phyloP scores from a whole-genome alignment of 2,113 vertebrate genomes.

The Halcyon senegalensis region DNA sequence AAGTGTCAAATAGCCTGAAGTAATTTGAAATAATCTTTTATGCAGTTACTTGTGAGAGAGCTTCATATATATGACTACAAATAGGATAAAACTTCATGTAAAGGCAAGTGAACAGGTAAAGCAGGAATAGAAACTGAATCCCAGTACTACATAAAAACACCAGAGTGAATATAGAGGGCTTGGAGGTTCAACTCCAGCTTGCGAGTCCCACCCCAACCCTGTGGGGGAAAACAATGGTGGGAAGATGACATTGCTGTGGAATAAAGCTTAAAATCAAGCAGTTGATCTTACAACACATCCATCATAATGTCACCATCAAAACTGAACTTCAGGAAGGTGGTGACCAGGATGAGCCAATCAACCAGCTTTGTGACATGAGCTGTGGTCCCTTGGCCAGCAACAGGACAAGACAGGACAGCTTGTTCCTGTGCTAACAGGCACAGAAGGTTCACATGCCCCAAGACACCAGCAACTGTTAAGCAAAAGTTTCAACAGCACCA shows the following conservation, averaged over 20 bases:
- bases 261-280: neutral
- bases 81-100: neutral
- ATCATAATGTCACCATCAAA: neutral
- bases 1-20: neutral
- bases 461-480: neutral
- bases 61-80: neutral
- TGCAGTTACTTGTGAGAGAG: neutral
- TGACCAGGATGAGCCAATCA: neutral
- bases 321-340: neutral
- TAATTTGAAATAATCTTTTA: neutral
- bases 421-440: neutral
- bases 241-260: neutral
- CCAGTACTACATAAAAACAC: neutral
- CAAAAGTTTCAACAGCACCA: neutral
- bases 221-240: fast-evolving
- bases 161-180: neutral
- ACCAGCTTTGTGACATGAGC: fast-evolving
- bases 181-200: neutral
- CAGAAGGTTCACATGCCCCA: neutral
- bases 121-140: neutral
- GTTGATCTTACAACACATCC: fast-evolving
- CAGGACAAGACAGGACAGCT: neutral
- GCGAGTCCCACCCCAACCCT: neutral
- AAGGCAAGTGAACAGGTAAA: neutral
- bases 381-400: neutral